Evolutionary conservation across 2,797 vertebrate genomes (phyloP), one percentile per base, ranked within the genome.

Genomic region (Apogon talboti): DNA sequence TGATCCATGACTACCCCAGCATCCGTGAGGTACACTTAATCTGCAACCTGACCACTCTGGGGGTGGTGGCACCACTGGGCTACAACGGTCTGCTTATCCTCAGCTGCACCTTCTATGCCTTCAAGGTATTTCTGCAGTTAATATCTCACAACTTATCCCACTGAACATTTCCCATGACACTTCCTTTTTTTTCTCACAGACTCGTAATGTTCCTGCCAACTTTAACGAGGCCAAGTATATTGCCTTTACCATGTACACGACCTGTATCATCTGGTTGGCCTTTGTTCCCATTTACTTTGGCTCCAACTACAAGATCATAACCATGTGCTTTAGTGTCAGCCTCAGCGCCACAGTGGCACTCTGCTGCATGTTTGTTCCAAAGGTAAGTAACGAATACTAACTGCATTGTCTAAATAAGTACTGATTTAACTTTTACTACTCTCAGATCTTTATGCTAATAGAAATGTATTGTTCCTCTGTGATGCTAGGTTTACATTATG

Each of bases 211-310:
- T 13, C 98, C 98, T 0, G 97, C 98, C 48, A 99, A 99, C 85
- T 99, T 99, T 83, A 99, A 99, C 0, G 98, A 99, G 87, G 97
- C 98, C 74, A 99, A 99, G 85, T 99, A 99, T 58, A 99, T 99
- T 4, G 98, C 98, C 82, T 99, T 99, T 74, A 99, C 98, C 48
- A 99, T 99, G 98, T 99, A 99, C 47, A 99, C 98, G 82, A 99
- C 98, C 71, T 99, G 98, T 78, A 99, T 99, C 81, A 99, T 99
- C 81, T 99, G 98, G 98, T 91, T 99, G 87, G 98, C 98, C 76
- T 99, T 99, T 51, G 98, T 99, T 83, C 98, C 98, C n/a, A 99
- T 99, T 89, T 99, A 99, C 93, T 99, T 99, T 60, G 98, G 98
- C 80, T 99, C 97, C 90, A 99, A 99, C 92, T 99, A 99, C 93